Evolutionary conservation across 2,797 vertebrate species (phyloP).

Genomic region (Sardinella longiceps): DNA sequence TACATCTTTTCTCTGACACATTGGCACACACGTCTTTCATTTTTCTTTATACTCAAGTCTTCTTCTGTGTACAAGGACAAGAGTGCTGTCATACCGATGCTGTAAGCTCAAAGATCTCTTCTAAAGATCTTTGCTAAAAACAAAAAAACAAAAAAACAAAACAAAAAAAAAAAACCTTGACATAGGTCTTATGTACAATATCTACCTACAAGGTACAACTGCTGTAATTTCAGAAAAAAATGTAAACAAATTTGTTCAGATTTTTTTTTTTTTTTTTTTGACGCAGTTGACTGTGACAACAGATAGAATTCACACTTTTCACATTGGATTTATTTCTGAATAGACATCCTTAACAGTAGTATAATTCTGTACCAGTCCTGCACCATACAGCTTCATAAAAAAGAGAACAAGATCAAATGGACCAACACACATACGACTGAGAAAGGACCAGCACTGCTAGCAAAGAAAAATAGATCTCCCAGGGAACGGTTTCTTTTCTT

Average conservation of each 20-base stretch:
- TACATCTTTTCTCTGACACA: slow-evolving; percentile 76
- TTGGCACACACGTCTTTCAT: slow-evolving; percentile 77
- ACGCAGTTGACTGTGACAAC: slow-evolving; percentile 83
- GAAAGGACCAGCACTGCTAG: slow-evolving; percentile 73
- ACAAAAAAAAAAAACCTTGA: too few relatives aligned
- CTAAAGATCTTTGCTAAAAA: too few relatives aligned
- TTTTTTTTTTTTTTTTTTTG: slow-evolving; percentile 51
- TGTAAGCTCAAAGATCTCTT: slow-evolving; percentile 77
- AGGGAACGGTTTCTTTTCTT: slow-evolving; percentile 48
- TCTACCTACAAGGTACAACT: slow-evolving; percentile 84
- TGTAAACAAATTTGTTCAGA: slow-evolving; percentile 79
- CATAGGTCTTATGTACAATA: slow-evolving; percentile 77
- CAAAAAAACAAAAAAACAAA: too few relatives aligned
- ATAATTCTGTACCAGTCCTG: slow-evolving; percentile 77
- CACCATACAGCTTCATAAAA: slow-evolving; percentile 77
- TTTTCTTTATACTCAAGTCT: slow-evolving; percentile 66
- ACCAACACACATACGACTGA: slow-evolving; percentile 74
- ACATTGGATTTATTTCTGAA: slow-evolving; percentile 82
- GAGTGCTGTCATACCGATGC: slow-evolving; percentile 68
- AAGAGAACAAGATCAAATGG: slow-evolving; percentile 76
- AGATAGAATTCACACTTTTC: slow-evolving; percentile 83
- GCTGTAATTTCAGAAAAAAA: slow-evolving; percentile 86
- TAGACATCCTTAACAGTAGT: slow-evolving; percentile 82
- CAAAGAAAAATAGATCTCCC: slow-evolving; percentile 57
- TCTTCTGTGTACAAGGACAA: slow-evolving; percentile 63